phyloP scores from a whole-genome alignment of 2,888 invertebrate species.

The Rhingia campestris region DNA sequence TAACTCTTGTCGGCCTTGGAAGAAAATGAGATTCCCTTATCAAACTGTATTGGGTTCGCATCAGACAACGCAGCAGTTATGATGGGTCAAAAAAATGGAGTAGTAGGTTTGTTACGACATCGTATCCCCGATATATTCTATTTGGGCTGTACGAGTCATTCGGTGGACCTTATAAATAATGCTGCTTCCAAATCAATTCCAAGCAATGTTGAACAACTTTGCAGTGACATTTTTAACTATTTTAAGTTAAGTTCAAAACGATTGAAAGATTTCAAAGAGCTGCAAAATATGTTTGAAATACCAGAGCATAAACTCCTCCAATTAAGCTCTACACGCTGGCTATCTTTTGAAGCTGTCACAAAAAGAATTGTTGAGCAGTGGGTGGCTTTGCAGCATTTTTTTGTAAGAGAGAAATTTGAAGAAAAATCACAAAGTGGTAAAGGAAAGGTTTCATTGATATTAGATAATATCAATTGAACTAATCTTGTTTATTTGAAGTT shows the following conservation, averaged over 20 bases:
- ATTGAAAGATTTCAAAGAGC: slow-evolving; percentile 11
- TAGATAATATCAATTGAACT: too few relatives aligned
- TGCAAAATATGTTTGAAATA: slow-evolving; percentile 9
- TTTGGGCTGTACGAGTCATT: slow-evolving; percentile 41
- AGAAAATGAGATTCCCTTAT: neutral
- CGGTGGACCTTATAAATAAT: slow-evolving; percentile 5
- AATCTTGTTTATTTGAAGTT: too few relatives aligned
- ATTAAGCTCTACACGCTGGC: neutral
- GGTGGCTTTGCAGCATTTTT: slow-evolving; percentile 18
- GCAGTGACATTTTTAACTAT: slow-evolving; percentile 16
- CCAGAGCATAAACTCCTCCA: slow-evolving; percentile 14
- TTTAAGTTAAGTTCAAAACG: slow-evolving; percentile 20
- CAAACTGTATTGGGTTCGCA: slow-evolving; percentile 48
- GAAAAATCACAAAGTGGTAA: slow-evolving; percentile 11
- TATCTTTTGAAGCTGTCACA: slow-evolving; percentile 18
- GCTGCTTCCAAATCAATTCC: slow-evolving; percentile 7
- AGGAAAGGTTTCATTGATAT: too few relatives aligned
- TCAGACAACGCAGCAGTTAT: slow-evolving; percentile 48
- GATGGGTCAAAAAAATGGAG: slow-evolving; percentile 40
- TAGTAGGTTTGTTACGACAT: too few relatives aligned
- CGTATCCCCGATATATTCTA: slow-evolving; percentile 34
- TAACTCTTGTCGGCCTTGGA: slow-evolving; percentile 23
- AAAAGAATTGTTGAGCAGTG: slow-evolving; percentile 11
- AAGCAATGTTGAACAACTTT: slow-evolving; percentile 18
- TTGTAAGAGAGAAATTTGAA: slow-evolving; percentile 13